These are phyloP conservation scores for Babylonia areolata DNA, from an alignment of 1,140 invertebrate species.

Conservation along the genomic window DNA sequence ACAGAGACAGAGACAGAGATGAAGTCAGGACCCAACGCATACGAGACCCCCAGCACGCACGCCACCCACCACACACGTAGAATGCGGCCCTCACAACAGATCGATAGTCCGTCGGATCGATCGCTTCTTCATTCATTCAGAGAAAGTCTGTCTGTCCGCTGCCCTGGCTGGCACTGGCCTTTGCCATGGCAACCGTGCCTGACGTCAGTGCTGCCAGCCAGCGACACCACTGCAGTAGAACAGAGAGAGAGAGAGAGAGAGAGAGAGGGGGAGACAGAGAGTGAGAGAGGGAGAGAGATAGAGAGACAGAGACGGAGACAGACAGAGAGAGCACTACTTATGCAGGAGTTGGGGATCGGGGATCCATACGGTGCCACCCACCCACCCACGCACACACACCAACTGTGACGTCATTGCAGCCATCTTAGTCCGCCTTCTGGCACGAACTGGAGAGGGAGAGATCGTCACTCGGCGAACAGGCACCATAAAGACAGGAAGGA, in stretches of 20 bases:
- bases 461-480: too few relatives aligned
- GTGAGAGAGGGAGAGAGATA: not conserved
- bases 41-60: not conserved
- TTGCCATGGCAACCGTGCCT: constrained; percentile 24
- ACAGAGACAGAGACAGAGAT: not conserved
- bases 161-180: not conserved
- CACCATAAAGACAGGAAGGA: too few relatives aligned
- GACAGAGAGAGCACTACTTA: not conserved
- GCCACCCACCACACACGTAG: not conserved
- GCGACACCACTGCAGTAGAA: not conserved
- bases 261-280: not conserved
- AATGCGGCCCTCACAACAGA: not conserved
- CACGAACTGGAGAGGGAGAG: not conserved
- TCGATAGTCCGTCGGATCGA: not conserved
- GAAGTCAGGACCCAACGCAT: not conserved
- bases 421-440: not conserved
- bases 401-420: not conserved
- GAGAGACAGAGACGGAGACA: not conserved
- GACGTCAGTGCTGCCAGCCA: not conserved
- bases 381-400: constrained; percentile 4
- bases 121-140: not conserved
- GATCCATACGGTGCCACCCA: too few relatives aligned
- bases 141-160: not conserved
- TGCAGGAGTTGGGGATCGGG: not conserved
- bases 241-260: not conserved